Evolutionary conservation across 2,888 invertebrate species (phyloP).

Genomic region (Cantharis flavilabris): DNA sequence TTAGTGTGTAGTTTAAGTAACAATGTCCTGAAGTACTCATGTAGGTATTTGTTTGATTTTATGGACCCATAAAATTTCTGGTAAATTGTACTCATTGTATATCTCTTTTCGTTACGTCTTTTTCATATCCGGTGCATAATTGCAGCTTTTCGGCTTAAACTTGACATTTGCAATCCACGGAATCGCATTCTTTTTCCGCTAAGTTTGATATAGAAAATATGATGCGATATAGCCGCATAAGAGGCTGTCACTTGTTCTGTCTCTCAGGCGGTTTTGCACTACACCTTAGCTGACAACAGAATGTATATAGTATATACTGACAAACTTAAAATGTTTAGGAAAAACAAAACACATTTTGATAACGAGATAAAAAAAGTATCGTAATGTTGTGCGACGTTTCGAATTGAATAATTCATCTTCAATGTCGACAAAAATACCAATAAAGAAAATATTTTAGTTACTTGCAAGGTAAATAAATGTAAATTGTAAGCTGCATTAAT

Average conservation of each 20-base stretch:
- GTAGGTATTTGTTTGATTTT: slow-evolving; percentile 12
- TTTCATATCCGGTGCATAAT: slow-evolving; percentile 26
- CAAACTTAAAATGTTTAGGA: neutral
- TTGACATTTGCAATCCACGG: neutral
- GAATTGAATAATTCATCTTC: too few species aligned
- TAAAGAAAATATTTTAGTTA: too few species aligned
- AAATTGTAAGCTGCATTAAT: too few species aligned
- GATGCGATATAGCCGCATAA: neutral
- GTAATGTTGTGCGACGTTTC: too few species aligned
- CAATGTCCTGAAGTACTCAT: slow-evolving; percentile 21
- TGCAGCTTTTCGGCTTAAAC: slow-evolving; percentile 16
- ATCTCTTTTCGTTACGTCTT: slow-evolving; percentile 4
- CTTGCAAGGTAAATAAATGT: too few species aligned
- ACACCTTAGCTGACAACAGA: neutral
- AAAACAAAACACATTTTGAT: too few species aligned
- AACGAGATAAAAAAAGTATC: too few species aligned
- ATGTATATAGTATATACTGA: neutral
- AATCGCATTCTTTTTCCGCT: neutral
- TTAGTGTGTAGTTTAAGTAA: slow-evolving; percentile 33
- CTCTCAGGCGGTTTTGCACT: neutral
- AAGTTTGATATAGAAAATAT: neutral
- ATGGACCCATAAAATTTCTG: slow-evolving; percentile 21
- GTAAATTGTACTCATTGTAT: slow-evolving; percentile 16
- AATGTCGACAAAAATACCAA: too few species aligned
- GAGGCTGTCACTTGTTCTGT: neutral